Base-by-base conservation (phyloP, 2,797 vertebrate genomes). In the Pseudotriccus pelzelni region DNA sequence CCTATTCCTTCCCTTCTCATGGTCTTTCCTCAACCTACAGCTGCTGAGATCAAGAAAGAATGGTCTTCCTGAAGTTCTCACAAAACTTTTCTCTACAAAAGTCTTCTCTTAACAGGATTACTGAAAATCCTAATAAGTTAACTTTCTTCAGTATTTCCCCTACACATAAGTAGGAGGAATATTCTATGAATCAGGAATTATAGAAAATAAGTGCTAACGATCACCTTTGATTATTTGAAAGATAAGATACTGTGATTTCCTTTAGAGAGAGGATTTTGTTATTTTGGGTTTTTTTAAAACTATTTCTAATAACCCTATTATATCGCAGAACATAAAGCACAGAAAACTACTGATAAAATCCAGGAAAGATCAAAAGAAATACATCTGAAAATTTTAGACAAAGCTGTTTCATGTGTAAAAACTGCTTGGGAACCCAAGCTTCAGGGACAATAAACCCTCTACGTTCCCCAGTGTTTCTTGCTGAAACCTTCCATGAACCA, bases 221-320 rank as follows among this genome's bases (percentile, higher is more conserved):
- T 47, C 60, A 64, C 36, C 24, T 43, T 70, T 17, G 23, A 49
- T 60, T 52, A 34, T 46, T 25, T 59, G 36, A 81, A 89, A 68
- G 9, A 10, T 21, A 80, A 72, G 43, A 87, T 30, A 50, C 6
- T 50, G 14, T n/a, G 32, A 53, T 67, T 73, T 55, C 36, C 55
- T 87, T 62, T 60, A 46, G 39, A 88, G 9, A 52, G 5, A 39
- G 10, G 8, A 19, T 41, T 83, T 78, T 36, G 13, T 44, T 30
- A 47, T 44, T 21, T 60, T 4, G 14, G 8, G 0, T 0, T n/a
- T 63, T 39, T 62, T 74, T 9, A 2, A 32, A 69, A 22, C 15
- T 55, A 39, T 55, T 87, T 78, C 52, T 72, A 94, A 50, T 59
- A 89, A 44, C 24, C 5, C 12, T 44, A 49, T 32, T 76, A 28